These are phyloP conservation scores for Mellivora capensis DNA, from an alignment of 2,113 vertebrate species.

Conservation along the genomic window DNA sequence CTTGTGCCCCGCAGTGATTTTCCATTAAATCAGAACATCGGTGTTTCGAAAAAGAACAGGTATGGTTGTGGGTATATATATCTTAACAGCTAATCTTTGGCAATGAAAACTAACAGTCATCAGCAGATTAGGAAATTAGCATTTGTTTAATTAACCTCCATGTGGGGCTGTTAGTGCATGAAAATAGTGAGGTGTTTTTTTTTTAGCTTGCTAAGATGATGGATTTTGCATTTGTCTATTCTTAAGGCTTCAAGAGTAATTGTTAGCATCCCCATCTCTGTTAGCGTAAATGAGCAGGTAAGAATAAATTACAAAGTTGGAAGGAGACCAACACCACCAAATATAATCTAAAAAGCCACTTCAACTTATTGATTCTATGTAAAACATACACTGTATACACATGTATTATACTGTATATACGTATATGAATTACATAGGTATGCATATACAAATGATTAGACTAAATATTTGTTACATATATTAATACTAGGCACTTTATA, in stretches of 20 bases:
- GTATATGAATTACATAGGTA: not conserved
- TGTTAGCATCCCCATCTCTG: not conserved
- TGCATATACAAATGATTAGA: not conserved
- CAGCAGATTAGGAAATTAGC: constrained; percentile 65
- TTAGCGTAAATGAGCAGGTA: not conserved
- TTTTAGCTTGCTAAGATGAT: not conserved
- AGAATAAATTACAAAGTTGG: constrained; percentile 34
- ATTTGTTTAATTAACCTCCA: constrained; percentile 60
- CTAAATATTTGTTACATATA: not conserved
- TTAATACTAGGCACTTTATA: not conserved
- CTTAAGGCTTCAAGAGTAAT: not conserved
- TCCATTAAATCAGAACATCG: constrained; percentile 64
- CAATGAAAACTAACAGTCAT: constrained; percentile 47
- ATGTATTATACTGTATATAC: not conserved
- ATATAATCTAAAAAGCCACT: not conserved
- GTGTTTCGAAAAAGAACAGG: constrained; percentile 47
- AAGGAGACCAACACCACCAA: not conserved
- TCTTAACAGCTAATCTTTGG: constrained; percentile 63
- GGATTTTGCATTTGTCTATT: not conserved
- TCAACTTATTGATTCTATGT: not conserved
- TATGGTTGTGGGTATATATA: constrained; percentile 22
- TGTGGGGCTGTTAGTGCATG: constrained; percentile 2
- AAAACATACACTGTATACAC: not conserved
- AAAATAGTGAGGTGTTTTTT: not conserved
- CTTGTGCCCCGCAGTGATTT: constrained; percentile 69